These are phyloP conservation scores for Drosophila austrosaltans DNA, from an alignment of 2,888 invertebrate genomes.

Conservation along the genomic window DNA sequence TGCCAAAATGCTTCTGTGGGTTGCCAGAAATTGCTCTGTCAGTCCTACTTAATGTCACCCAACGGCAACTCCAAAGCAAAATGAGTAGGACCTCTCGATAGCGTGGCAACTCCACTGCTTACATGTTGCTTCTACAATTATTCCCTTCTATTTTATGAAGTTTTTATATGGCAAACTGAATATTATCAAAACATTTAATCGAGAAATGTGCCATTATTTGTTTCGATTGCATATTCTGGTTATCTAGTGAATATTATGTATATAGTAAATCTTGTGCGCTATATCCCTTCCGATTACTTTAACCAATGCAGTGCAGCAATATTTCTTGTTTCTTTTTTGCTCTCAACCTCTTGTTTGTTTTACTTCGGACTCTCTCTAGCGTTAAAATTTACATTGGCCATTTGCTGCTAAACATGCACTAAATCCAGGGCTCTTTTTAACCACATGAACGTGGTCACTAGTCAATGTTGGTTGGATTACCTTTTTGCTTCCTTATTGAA, in stretches of 20 bases:
- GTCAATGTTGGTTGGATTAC: constrained; percentile 26
- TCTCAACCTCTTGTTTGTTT: background rate
- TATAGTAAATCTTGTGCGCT: constrained; percentile 39
- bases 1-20: too few species aligned
- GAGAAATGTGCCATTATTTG: background rate
- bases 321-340: background rate
- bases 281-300: constrained; percentile 50
- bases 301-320: constrained; percentile 36
- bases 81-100: too few species aligned
- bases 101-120: too few species aligned
- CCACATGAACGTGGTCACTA: constrained; percentile 48
- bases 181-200: background rate
- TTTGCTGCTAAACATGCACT: constrained; percentile 64
- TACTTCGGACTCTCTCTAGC: constrained; percentile 30
- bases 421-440: constrained; percentile 48
- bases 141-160: too few species aligned
- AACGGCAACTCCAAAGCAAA: too few species aligned
- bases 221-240: background rate
- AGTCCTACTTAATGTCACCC: too few species aligned
- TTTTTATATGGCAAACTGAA: background rate
- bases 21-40: too few species aligned
- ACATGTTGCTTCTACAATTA: too few species aligned
- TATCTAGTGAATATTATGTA: constrained; percentile 15
- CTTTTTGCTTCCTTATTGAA: constrained; percentile 30
- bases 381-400: constrained; percentile 66